Evolutionary conservation across 35 echinoderm and acorn worm species (phyloP).

Genomic region (Acanthaster planci): DNA sequence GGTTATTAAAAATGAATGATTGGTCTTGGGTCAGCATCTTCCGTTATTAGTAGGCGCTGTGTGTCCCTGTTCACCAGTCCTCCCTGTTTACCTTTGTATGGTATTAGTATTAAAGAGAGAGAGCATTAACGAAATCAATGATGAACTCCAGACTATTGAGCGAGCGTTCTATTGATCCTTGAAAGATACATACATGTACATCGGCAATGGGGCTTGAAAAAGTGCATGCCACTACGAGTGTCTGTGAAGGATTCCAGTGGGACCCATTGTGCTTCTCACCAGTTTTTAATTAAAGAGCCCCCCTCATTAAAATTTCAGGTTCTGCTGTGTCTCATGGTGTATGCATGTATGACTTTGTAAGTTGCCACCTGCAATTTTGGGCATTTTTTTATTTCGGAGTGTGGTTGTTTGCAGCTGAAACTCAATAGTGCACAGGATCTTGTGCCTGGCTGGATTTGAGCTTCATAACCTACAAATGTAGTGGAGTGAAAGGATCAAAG

Average conservation of each 20-base stretch:
- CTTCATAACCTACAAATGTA: too few relatives aligned
- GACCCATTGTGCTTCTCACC: neutral
- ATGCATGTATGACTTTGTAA: too few relatives aligned
- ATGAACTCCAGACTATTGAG: neutral
- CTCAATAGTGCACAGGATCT: too few relatives aligned
- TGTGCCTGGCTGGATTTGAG: too few relatives aligned
- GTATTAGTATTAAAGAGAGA: neutral
- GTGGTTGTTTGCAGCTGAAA: too few relatives aligned
- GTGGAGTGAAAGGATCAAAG: too few relatives aligned
- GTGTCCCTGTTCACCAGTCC: neutral
- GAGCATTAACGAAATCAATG: neutral
- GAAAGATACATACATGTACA: neutral
- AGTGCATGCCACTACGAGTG: neutral
- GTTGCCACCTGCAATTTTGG: too few relatives aligned
- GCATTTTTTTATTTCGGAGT: too few relatives aligned
- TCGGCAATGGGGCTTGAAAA: neutral
- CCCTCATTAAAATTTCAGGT: conserved; percentile 20
- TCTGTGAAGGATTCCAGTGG: neutral
- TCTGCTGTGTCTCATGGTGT: neutral
- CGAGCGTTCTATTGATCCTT: neutral
- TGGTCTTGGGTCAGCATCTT: neutral
- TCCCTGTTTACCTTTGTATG: neutral
- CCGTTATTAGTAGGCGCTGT: too few relatives aligned
- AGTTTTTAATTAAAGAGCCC: neutral
- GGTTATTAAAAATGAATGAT: conserved; percentile 19